Percentiles rank a stretch among this genome's conserved stretches.
phyloP scores from a whole-genome alignment of 2,113 vertebrate genomes.

The Epinephelus lanceolatus region DNA sequence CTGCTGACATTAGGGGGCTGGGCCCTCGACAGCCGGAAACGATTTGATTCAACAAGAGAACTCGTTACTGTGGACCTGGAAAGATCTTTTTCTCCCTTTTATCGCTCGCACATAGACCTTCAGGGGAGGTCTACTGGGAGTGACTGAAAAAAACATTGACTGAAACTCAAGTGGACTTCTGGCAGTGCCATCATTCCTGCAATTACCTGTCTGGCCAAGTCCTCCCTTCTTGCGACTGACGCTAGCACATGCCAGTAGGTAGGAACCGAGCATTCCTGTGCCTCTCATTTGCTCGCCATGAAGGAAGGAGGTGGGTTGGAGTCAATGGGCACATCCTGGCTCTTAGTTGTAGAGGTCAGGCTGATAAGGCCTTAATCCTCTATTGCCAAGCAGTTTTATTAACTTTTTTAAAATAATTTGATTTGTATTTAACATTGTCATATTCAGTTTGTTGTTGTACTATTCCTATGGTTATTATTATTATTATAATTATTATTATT shows the following conservation, averaged over 20 bases:
- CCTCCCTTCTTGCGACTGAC: conserved; percentile 73
- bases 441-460: conserved; percentile 80
- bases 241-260: conserved; percentile 69
- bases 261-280: conserved; percentile 80
- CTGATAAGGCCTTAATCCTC: conserved; percentile 59
- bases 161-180: conserved; percentile 65
- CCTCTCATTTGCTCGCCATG: conserved; percentile 77
- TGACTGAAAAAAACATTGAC: conserved; percentile 55
- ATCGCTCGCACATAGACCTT: conserved; percentile 59
- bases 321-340: conserved; percentile 77
- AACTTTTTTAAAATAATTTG: conserved; percentile 62
- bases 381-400: conserved; percentile 81
- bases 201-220: conserved; percentile 54
- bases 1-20: conserved; percentile 81
- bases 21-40: conserved; percentile 78
- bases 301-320: conserved; percentile 78
- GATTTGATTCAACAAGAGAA: conserved; percentile 50
- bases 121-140: conserved; percentile 57
- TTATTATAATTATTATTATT: conserved; percentile 63
- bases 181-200: conserved; percentile 78
- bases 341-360: conserved; percentile 60
- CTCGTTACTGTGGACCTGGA: conserved; percentile 53
- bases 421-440: conserved; percentile 81
- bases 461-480: conserved; percentile 69
- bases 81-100: conserved; percentile 39